Conservation (phyloP, 2,113 vertebrate genomes). For the Myanophis thanlyinensis region DNA sequence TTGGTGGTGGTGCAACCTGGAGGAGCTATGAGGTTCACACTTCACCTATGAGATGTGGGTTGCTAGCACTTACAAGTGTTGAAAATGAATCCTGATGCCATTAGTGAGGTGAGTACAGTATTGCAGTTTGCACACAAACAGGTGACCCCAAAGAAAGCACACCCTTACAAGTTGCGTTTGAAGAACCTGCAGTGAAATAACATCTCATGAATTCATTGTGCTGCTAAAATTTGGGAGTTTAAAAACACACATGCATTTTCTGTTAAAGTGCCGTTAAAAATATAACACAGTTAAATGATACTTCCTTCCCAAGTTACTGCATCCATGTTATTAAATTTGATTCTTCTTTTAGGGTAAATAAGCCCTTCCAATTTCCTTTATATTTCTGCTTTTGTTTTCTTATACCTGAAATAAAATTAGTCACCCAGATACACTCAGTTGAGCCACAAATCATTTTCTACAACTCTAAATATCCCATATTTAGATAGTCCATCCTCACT, state of each 20-base stretch:
- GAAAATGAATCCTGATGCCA: no score
- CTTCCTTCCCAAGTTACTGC: background rate
- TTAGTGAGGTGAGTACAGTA: background rate
- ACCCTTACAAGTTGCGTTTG: background rate
- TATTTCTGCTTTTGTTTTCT: background rate
- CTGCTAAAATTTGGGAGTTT: background rate
- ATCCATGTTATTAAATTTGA: background rate
- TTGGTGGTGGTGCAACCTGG: background rate
- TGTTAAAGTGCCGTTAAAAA: background rate
- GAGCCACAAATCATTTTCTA: background rate
- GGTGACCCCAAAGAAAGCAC: background rate
- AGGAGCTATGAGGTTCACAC: background rate
- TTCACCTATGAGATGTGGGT: background rate
- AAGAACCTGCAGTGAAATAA: background rate
- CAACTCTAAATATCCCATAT: background rate
- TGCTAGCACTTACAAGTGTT: background rate
- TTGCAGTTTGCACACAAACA: background rate
- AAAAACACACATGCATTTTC: background rate
- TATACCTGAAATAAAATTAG: background rate
- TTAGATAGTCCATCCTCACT: background rate
- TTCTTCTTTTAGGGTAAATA: background rate
- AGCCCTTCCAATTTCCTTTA: background rate
- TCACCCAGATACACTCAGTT: background rate
- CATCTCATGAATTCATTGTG: background rate
- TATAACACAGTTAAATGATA: background rate